A percentile compares a stretch with the other conserved stretches of the same genome.
These are phyloP conservation scores for Mionectes macconnelli DNA, from an alignment of 2,113 vertebrate genomes.

Conservation along the genomic window DNA sequence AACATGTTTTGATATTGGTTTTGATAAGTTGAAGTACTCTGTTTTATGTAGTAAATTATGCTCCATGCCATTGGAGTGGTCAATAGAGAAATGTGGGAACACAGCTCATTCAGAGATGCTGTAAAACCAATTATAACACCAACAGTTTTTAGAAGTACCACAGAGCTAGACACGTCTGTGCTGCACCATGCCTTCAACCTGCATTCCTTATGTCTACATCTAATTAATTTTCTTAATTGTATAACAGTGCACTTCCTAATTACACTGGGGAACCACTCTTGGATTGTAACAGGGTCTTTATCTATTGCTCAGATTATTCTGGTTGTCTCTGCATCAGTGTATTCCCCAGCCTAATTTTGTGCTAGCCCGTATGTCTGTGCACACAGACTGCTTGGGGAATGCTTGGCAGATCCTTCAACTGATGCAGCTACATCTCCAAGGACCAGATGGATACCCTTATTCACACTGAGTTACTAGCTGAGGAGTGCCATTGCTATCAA, in stretches of 20 bases:
- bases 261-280: slow-evolving; percentile 21
- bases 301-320: slow-evolving; percentile 18
- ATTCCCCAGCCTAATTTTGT: neutral
- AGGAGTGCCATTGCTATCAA: neutral
- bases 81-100: neutral
- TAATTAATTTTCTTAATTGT: slow-evolving; percentile 70
- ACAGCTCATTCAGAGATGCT: neutral
- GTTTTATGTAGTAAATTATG: neutral
- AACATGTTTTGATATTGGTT: neutral
- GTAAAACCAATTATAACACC: neutral
- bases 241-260: slow-evolving; percentile 58
- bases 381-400: neutral
- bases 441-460: neutral
- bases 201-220: neutral
- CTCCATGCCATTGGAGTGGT: neutral
- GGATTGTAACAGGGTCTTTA: slow-evolving; percentile 3
- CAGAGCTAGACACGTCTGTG: neutral
- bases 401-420: slow-evolving; percentile 14
- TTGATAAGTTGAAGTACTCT: neutral
- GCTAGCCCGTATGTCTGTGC: neutral
- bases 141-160: neutral
- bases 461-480: neutral
- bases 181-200: neutral
- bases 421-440: neutral
- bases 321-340: neutral